Percentiles rank a stretch among this genome's conserved stretches.
Evolutionary conservation across 2,888 invertebrate species (phyloP).

Genomic region (Ceramica pisi): DNA sequence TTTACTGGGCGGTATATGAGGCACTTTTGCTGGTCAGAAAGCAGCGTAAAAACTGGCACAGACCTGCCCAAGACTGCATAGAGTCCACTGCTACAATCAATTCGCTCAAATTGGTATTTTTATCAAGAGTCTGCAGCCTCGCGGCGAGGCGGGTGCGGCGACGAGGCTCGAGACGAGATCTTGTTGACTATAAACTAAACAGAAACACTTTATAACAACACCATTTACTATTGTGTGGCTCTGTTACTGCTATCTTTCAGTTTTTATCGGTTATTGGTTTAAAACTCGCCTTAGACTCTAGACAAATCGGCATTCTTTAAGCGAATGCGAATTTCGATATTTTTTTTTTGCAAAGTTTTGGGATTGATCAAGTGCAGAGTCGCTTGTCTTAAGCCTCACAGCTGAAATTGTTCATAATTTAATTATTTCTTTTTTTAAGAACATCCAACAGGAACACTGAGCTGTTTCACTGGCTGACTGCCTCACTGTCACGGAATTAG

Average conservation of each 20-base stretch:
- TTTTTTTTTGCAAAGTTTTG: no score
- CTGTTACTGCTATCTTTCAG: background rate
- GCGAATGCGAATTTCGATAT: no score
- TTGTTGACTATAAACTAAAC: background rate
- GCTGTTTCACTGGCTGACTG: background rate
- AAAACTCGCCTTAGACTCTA: background rate
- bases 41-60: background rate
- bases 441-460: no score
- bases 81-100: background rate
- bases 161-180: background rate
- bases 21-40: background rate
- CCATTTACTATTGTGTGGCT: background rate
- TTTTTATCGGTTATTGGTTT: no score
- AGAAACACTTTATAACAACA: background rate
- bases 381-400: background rate
- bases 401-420: background rate
- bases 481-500: conserved; percentile 36
- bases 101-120: background rate
- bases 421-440: background rate
- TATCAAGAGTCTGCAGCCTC: background rate
- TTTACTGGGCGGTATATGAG: background rate
- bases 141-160: background rate
- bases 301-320: background rate
- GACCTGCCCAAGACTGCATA: background rate
- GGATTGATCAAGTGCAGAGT: no score